Evolutionary conservation across 2,797 vertebrate species (phyloP).

Genomic region (Eospalax fontanierii): DNA sequence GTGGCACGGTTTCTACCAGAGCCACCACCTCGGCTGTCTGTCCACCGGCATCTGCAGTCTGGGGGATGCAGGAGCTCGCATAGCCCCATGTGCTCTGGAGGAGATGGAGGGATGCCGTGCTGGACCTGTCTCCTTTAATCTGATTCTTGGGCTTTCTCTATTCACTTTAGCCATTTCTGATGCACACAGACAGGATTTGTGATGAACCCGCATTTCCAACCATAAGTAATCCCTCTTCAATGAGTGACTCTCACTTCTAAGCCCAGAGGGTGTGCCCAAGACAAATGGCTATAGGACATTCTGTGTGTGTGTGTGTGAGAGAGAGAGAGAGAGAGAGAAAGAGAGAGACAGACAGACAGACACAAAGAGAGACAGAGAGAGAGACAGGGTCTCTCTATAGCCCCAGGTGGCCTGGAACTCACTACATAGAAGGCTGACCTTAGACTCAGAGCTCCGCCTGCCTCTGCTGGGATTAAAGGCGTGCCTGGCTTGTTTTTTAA

Average conservation of each 20-base stretch:
- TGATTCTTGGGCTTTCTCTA: too few species aligned
- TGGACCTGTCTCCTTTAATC: neutral
- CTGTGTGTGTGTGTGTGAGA: too few species aligned
- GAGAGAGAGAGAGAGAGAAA: too few species aligned
- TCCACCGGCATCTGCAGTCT: neutral
- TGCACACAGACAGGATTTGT: accelerated
- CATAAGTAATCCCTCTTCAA: neutral
- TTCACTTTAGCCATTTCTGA: neutral
- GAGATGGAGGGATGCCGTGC: neutral
- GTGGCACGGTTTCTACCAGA: accelerated
- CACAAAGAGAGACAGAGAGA: too few species aligned
- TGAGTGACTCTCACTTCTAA: neutral
- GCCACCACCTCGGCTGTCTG: accelerated
- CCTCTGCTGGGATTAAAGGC: neutral
- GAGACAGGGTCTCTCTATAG: too few species aligned
- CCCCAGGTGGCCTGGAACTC: too few species aligned
- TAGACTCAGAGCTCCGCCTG: too few species aligned
- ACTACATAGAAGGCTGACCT: too few species aligned
- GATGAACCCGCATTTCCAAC: neutral
- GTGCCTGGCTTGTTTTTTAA: neutral
- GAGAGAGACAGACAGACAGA: too few species aligned
- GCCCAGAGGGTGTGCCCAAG: accelerated
- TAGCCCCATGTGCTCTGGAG: too few species aligned
- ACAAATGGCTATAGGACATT: neutral
- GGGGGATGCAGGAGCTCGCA: too few species aligned